Evolutionary conservation across 1,140 invertebrate species (phyloP), one percentile per base, ranked within the genome.

Genomic region (Megalonaias nervosa): DNA sequence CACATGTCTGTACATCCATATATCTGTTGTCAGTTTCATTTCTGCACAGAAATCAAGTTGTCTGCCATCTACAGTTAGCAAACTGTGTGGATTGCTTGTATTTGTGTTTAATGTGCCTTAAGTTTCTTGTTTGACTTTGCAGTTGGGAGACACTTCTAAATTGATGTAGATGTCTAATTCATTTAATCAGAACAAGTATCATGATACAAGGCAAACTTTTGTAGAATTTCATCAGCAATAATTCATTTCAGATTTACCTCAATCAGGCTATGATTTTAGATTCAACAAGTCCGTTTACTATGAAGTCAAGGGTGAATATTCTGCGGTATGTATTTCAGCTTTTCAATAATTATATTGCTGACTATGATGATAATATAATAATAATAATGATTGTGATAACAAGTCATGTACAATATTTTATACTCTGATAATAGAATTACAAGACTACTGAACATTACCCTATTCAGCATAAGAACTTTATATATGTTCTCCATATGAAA

Each of bases 251-350:
- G 26, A 64, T 71, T 48, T 75, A 72, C 17, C 67, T 79, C 74
- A 67, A 4, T 69, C 68, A 48, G 77, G 82, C 19, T 84, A 82
- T 75, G 84, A 85, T 75, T 85, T 84, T 58, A 66, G 84, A 59
- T 82, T 80, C 58, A 85, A 85, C 68, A 72, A 71, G 21, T 31
- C 74, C 1, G 81, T 84, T 17, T 81, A 75, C 38, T 58, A 77
- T 23, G 72, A 74, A 21, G 67, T 79, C 21, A 82, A 75, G 62
- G 70, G 70, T n/a, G 70, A 79, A 56, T 85, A 85, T 60, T 85
- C 84, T 17, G 77, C 84, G 14, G 84, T 85, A 82, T 75, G 82
- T 75, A 26, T 31, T 4, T n/a, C n/a, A n/a, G 58, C 14, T 21
- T 19, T 71, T 6, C 26, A 5, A 59, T 59, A 23, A 60, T 71